Conservation (phyloP, 2,888 invertebrate species). For the Epicampocera succincta region DNA sequence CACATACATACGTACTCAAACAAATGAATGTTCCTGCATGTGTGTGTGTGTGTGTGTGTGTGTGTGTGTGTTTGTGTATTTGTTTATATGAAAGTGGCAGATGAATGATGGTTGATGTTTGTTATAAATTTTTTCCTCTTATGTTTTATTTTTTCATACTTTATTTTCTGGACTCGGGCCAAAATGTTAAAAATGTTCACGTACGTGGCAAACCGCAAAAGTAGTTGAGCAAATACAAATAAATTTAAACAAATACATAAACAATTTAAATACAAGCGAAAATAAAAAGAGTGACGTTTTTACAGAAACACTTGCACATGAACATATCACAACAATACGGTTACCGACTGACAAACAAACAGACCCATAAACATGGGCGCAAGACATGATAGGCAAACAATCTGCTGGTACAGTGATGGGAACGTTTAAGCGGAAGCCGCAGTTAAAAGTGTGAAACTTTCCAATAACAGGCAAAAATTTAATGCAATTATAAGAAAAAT, state of each 20-base stretch:
- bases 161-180: conserved; percentile 57
- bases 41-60: neutral
- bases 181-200: conserved; percentile 64
- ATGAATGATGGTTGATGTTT: conserved; percentile 61
- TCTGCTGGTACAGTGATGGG: neutral
- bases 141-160: conserved; percentile 6
- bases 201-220: conserved; percentile 76
- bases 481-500: too few relatives aligned
- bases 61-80: neutral
- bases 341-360: conserved; percentile 17
- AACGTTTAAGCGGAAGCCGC: too few relatives aligned
- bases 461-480: too few relatives aligned
- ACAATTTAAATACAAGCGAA: conserved; percentile 41
- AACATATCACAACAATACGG: conserved; percentile 45
- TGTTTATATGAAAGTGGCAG: conserved; percentile 2
- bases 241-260: conserved; percentile 56
- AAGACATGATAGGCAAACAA: conserved; percentile 26
- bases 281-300: conserved; percentile 5
- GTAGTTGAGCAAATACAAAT: conserved; percentile 77
- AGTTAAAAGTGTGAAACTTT: too few relatives aligned
- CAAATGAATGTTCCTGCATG: neutral
- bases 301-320: conserved; percentile 2
- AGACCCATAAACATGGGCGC: conserved; percentile 20
- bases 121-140: conserved; percentile 11
- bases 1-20: neutral